Evolutionary conservation across 2,113 vertebrate genomes (phyloP).

Genomic region (Panthera uncia): DNA sequence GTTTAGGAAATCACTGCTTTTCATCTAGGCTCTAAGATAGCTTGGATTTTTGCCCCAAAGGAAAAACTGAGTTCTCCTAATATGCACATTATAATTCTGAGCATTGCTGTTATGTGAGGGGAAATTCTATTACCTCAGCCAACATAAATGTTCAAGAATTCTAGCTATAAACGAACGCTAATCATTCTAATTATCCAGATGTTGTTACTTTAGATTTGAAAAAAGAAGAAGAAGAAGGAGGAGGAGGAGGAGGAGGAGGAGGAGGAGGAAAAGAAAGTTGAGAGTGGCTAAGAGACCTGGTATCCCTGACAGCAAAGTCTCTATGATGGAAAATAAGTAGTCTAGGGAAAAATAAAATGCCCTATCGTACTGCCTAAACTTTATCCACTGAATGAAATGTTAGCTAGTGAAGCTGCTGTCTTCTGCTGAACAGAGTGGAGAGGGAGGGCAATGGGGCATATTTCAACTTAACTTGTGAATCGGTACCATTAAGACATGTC

Average conservation of each 20-base stretch:
- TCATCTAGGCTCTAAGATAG: constrained; percentile 24
- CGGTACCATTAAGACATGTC: neutral
- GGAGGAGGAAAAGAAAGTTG: neutral
- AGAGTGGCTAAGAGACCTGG: neutral
- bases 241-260: neutral
- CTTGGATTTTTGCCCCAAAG: constrained; percentile 43
- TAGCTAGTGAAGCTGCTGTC: neutral
- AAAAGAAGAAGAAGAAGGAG: neutral
- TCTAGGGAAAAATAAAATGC: neutral
- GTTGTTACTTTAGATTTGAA: constrained; percentile 50
- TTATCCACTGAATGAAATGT: neutral
- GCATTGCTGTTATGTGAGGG: constrained; percentile 45
- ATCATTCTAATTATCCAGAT: constrained; percentile 73
- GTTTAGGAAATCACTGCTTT: constrained; percentile 33
- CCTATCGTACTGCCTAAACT: neutral
- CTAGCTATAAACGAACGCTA: constrained; percentile 51
- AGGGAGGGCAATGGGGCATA: neutral
- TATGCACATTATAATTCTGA: constrained; percentile 64
- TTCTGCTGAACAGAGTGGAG: neutral
- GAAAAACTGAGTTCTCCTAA: constrained; percentile 40
- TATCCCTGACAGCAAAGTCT: neutral
- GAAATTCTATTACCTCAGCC: constrained; percentile 67
- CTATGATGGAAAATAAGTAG: neutral
- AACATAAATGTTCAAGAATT: constrained; percentile 69
- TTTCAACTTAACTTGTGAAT: neutral